Conservation (phyloP, 2,113 vertebrate species). For the Elaphurus davidianus region DNA sequence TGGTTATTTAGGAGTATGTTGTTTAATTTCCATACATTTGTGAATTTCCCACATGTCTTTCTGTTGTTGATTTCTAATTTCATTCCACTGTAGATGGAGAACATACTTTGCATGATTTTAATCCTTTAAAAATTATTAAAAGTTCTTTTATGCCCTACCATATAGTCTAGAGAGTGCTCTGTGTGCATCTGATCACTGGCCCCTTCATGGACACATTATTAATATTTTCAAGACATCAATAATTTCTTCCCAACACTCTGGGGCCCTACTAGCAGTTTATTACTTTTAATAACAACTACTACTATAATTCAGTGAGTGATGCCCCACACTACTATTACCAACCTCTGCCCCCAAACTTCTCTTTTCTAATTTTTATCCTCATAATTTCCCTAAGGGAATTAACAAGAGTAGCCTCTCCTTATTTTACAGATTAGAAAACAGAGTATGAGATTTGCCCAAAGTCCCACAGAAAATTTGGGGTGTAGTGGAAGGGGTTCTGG, state of each 20-base stretch:
- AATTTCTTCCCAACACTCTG: background rate
- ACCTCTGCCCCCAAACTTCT: background rate
- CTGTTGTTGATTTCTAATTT: constrained; percentile 10
- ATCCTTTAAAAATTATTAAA: constrained; percentile 22
- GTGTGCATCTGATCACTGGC: background rate
- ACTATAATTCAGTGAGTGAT: background rate
- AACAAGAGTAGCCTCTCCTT: background rate
- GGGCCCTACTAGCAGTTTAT: background rate
- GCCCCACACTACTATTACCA: background rate
- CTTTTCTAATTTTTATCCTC: background rate
- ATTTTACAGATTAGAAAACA: background rate
- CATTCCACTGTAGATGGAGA: constrained; percentile 5
- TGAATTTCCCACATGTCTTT: background rate
- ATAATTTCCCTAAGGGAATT: background rate
- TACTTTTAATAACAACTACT: constrained; percentile 18
- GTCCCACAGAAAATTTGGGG: background rate
- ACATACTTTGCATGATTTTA: constrained; percentile 3
- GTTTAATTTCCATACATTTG: constrained; percentile 40
- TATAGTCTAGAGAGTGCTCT: background rate
- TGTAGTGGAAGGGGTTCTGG: background rate
- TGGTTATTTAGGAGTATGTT: constrained; percentile 6
- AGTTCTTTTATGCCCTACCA: background rate
- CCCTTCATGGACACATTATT: background rate
- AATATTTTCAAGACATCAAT: background rate
- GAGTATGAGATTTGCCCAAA: background rate